These are phyloP conservation scores for Epizoanthus scotinus DNA, from an alignment of 92 coral and sea anemone species.

Conservation along the genomic window DNA sequence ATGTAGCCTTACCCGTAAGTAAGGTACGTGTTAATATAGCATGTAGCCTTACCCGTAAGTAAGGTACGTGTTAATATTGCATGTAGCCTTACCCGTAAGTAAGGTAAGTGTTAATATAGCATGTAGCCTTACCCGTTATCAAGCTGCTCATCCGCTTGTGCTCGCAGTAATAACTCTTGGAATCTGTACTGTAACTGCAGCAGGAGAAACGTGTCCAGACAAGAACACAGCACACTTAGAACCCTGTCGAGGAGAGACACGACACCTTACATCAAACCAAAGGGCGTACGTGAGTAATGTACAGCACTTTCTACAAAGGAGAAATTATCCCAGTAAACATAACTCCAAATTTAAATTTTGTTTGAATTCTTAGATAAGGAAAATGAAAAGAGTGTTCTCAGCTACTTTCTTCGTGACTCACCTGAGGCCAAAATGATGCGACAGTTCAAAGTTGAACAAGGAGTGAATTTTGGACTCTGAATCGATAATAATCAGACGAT, in stretches of 20 bases:
- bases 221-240: constrained; percentile 85
- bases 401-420: constrained; percentile 13
- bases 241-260: constrained; percentile 49
- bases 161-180: constrained; percentile 85
- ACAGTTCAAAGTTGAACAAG: constrained; percentile 89
- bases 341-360: no score
- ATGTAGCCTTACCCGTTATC: constrained; percentile 68
- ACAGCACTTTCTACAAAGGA: no score
- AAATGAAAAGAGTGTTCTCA: background rate
- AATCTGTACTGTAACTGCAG: constrained; percentile 87
- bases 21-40: no score
- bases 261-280: no score
- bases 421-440: constrained; percentile 97
- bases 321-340: no score
- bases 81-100: no score
- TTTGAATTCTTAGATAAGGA: background rate
- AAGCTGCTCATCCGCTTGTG: constrained; percentile 87
- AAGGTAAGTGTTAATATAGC: background rate
- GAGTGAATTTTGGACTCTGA: constrained; percentile 81
- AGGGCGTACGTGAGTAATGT: no score
- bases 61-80: background rate
- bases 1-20: no score
- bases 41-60: no score
- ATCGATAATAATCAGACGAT: constrained; percentile 84
- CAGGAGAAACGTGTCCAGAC: constrained; percentile 96